Evolutionary conservation across 1,140 invertebrate species (phyloP).

Genomic region (Drosophila equinoxialis): DNA sequence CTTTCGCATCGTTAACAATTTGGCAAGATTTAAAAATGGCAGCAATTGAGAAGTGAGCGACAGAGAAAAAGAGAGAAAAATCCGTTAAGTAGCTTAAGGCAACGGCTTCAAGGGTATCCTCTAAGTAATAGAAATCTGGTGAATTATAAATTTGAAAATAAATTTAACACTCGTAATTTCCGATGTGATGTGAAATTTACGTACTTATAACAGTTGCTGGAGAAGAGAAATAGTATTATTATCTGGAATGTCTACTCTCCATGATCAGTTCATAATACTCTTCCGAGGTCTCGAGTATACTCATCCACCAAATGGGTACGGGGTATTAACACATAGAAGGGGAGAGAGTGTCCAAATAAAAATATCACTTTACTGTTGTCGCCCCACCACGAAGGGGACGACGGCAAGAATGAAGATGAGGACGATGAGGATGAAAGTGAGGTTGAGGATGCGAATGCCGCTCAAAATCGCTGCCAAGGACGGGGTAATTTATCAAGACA

Average conservation of each 20-base stretch:
- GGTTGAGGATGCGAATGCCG: constrained; percentile 15
- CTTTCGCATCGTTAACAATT: constrained; percentile 79
- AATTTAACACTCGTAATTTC: no score
- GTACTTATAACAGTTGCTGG: no score
- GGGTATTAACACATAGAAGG: constrained; percentile 1
- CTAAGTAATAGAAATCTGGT: not conserved
- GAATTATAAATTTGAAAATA: no score
- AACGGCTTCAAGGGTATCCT: not conserved
- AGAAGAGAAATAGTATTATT: no score
- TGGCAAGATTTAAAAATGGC: constrained; percentile 79
- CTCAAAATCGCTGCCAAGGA: constrained; percentile 68
- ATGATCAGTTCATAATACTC: no score
- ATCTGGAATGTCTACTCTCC: no score
- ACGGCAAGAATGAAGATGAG: not conserved
- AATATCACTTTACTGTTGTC: constrained; percentile 79
- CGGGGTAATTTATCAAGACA: constrained; percentile 80
- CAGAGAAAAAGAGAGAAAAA: constrained; percentile 23
- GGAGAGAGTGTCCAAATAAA: constrained; percentile 61
- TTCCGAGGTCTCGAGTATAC: no score
- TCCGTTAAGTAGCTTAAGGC: not conserved
- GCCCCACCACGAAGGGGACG: constrained; percentile 39
- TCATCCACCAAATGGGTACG: not conserved
- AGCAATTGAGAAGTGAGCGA: constrained; percentile 41
- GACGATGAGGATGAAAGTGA: not conserved
- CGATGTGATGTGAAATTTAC: no score